A percentile compares a stretch with the other conserved stretches of the same genome.
These are phyloP conservation scores for Strigamia crassipes DNA, from an alignment of 2,888 invertebrate genomes.

Conservation along the genomic window DNA sequence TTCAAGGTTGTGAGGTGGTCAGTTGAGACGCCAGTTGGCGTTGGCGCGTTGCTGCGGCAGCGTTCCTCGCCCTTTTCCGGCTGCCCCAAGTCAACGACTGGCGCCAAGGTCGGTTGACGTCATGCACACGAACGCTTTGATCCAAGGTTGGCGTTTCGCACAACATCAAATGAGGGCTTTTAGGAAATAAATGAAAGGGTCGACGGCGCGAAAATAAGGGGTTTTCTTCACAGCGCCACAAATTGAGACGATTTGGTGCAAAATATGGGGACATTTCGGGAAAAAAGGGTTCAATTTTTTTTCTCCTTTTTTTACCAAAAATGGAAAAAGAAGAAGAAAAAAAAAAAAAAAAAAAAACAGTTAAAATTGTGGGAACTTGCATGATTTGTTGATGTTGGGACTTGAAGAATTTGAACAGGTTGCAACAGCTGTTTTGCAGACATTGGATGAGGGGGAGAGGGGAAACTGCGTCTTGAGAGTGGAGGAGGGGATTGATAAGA, in stretches of 20 bases:
- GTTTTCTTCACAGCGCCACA: too few relatives aligned
- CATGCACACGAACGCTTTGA: neutral
- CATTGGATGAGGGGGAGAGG: neutral
- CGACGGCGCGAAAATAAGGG: too few relatives aligned
- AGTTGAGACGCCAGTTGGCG: neutral
- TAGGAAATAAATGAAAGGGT: neutral
- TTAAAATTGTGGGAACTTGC: neutral
- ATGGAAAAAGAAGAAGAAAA: too few relatives aligned
- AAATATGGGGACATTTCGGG: neutral
- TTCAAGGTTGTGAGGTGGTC: constrained; percentile 21
- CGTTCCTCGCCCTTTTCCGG: constrained; percentile 45
- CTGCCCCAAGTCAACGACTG: constrained; percentile 49
- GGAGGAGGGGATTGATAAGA: constrained; percentile 38
- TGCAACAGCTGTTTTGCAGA: constrained; percentile 16
- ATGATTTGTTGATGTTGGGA: constrained; percentile 21
- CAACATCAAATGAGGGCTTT: constrained; percentile 9
- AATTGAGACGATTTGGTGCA: neutral
- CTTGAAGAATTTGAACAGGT: constrained; percentile 21
- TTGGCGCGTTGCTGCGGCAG: constrained; percentile 21
- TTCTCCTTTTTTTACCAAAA: too few relatives aligned
- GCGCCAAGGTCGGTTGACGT: constrained; percentile 47
- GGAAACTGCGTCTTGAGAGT: constrained; percentile 19
- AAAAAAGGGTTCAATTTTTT: neutral
- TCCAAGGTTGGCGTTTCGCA: neutral
- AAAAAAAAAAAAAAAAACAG: neutral